Base-by-base conservation (phyloP, 2,888 invertebrate species). In the Cryptus viduatorius region DNA sequence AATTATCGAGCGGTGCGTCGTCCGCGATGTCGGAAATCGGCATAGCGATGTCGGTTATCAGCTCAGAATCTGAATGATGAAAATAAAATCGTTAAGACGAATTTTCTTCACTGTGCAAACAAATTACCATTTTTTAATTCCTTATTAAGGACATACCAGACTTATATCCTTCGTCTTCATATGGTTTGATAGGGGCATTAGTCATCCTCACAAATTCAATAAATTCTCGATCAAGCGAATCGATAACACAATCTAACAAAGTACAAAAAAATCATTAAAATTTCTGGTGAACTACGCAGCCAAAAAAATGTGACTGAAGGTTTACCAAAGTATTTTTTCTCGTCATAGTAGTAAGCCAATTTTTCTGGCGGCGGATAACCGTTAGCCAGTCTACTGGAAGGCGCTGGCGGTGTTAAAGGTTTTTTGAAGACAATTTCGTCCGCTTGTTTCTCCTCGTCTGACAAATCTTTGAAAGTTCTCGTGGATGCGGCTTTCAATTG, bases 121-220 rank as follows among this genome's bases (percentile, higher is more conserved):
- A 53, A 3, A 53, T 53, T 12, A 50, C 0, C 5, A 19, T 29
- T 31, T 14, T 72, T 24, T 73, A 68, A 14, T 29, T 19, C 2
- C 14, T 12, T 46, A 12, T 10, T 1, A 16, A 4, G 37, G 4
- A 37, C 82, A 19, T 1, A 84, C 84, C 84, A 3, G 82, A 85
- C 31, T 82, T 79, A 4, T 82, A 82, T 61, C 82, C 84, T 68
- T 85, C 84, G 42, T 85, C 84, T 24, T 76, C 71, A 59, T 61
- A 82, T 1, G 79, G 79, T 37, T 76, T 76, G 10, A 76, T 37
- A 0, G 65, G 12, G 5, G 42, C 12, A n/a, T 19, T 77, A 12
- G 65, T 71, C 16, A 71, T 42, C 3, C 48, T 72, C 16, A 79
- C 10, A 24, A 79, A 48, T 29, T 69, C 61, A 2, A 76, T 31